Conservation (phyloP, 2,888 invertebrate species). For the Drosophila histrio region DNA sequence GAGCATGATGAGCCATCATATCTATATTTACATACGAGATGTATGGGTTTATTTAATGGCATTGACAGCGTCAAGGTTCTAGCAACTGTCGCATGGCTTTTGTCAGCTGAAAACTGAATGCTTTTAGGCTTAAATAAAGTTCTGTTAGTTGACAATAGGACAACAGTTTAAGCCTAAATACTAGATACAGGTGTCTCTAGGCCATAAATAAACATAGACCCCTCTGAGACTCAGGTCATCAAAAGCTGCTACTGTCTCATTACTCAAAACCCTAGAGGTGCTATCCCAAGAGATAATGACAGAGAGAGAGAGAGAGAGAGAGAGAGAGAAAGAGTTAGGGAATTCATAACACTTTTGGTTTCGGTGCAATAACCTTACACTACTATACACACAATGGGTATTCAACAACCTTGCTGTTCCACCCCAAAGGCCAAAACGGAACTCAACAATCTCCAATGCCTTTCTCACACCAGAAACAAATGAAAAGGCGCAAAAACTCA, state of each 20-base stretch:
- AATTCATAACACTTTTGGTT: conserved; percentile 34
- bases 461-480: conserved; percentile 33
- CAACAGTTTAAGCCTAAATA: conserved; percentile 1
- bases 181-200: neutral
- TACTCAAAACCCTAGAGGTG: conserved; percentile 5
- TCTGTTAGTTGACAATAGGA: conserved; percentile 3
- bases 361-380: conserved; percentile 54
- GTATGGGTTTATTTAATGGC: conserved; percentile 1
- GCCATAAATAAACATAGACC: neutral
- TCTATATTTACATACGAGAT: conserved; percentile 12
- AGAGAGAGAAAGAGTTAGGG: neutral
- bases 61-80: conserved; percentile 15
- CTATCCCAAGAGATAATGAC: conserved; percentile 3
- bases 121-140: neutral
- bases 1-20: conserved; percentile 26
- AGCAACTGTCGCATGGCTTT: neutral
- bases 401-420: conserved; percentile 27
- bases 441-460: conserved; percentile 24
- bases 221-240: neutral
- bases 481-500: conserved; percentile 17
- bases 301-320: neutral
- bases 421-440: conserved; percentile 26
- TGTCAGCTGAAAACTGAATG: conserved; percentile 2
- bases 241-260: conserved; percentile 7
- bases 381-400: conserved; percentile 15